phyloP scores from a whole-genome alignment of 64 coral and sea anemone genomes.

The Montipora foliosa region DNA sequence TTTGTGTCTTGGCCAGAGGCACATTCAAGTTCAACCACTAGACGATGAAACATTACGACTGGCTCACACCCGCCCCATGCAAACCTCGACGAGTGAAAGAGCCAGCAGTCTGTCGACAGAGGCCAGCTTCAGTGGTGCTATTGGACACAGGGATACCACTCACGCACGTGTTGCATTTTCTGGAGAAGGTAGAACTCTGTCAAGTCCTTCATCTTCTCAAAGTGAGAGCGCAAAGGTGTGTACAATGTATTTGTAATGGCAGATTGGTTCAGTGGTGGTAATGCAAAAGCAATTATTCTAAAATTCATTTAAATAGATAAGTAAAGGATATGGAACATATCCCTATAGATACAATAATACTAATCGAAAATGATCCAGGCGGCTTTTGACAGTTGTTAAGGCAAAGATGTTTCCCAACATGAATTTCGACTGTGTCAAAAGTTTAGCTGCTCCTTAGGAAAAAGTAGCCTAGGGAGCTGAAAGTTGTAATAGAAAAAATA shows the following conservation, averaged over 20 bases:
- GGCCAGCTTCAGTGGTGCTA: conserved; percentile 91
- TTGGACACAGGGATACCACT: conserved; percentile 62
- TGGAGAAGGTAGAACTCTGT: conserved; percentile 78
- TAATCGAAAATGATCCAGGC: too few species aligned
- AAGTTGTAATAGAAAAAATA: too few species aligned
- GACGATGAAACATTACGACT: conserved; percentile 49
- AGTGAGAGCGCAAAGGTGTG: neutral
- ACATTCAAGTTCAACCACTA: conserved; percentile 87
- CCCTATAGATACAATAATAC: too few species aligned
- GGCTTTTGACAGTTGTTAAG: too few species aligned
- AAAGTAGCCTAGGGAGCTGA: too few species aligned
- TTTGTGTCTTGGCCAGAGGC: conserved; percentile 85
- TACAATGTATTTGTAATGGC: neutral
- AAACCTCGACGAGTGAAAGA: conserved; percentile 1
- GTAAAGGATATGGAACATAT: too few species aligned
- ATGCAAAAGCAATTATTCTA: neutral
- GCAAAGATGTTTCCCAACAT: too few species aligned
- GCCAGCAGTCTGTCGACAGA: conserved; percentile 68
- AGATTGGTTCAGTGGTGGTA: neutral
- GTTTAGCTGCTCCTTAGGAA: too few species aligned
- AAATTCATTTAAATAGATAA: neutral
- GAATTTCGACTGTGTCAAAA: too few species aligned
- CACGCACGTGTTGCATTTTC: conserved; percentile 81
- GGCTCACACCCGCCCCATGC: conserved; percentile 40
- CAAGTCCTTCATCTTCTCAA: neutral